phyloP scores from a whole-genome alignment of 1,140 invertebrate species.

The Magallana ariakensis region DNA sequence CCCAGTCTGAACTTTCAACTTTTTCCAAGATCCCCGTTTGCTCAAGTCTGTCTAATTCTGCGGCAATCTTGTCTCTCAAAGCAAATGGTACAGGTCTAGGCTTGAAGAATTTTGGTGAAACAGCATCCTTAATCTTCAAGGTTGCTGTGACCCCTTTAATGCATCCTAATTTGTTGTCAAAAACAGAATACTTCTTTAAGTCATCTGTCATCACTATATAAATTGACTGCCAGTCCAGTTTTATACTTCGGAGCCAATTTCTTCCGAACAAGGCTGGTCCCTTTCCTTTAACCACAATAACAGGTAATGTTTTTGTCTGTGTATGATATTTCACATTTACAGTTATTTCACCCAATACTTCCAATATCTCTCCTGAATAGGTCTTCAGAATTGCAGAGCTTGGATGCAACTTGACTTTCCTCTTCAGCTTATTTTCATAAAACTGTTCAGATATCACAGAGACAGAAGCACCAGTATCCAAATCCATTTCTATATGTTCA shows the following conservation, averaged over 20 bases:
- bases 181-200: too few relatives aligned
- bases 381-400: conserved; percentile 46
- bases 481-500: background rate
- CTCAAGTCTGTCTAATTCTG: conserved; percentile 74
- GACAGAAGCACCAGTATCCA: background rate
- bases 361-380: conserved; percentile 46
- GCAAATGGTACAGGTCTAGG: too few relatives aligned
- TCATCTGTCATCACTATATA: too few relatives aligned
- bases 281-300: conserved; percentile 30
- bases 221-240: too few relatives aligned
- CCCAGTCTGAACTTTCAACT: conserved; percentile 80
- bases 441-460: background rate
- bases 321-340: conserved; percentile 7
- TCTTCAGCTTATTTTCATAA: background rate
- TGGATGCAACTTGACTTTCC: background rate
- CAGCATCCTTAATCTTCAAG: too few relatives aligned
- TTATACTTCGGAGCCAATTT: too few relatives aligned
- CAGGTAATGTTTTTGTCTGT: background rate
- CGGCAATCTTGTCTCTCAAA: too few relatives aligned
- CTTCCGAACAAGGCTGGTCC: conserved; percentile 23
- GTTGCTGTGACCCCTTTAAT: too few relatives aligned
- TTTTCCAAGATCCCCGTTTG: conserved; percentile 62
- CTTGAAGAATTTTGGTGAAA: too few relatives aligned
- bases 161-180: too few relatives aligned
- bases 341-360: background rate